Base-by-base conservation (phyloP, 2,797 vertebrate species). In the Discoglossus pictus region DNA sequence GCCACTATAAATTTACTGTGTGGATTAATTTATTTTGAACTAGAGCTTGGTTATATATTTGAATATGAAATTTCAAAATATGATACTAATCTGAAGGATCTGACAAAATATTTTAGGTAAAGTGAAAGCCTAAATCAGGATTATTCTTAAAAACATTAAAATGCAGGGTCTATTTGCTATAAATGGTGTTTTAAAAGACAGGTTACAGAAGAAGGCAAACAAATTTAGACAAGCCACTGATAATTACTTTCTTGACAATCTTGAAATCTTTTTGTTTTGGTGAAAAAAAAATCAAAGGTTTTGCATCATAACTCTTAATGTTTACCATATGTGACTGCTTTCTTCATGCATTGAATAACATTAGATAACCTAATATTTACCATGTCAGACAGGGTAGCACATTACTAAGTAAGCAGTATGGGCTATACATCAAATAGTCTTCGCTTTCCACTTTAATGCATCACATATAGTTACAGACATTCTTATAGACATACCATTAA, bases 291-390 rank as follows among this genome's bases (percentile, higher is more conserved):
- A 63, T 60, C 23, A 65, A 24, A 55, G 2, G 1, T 27, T 43
- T 77, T 59, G 4, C 51, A 21, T 67, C 2, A 16, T 38, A 69
- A 71, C 50, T 65, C 7, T 51, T 68, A 65, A 40, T 63, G 59
- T 70, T 80, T 70, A 54, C 12, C 23, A 25, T 35, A 23, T 16
- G n/a, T 6, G 13, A 72, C 2, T 46, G n/a, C 39, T 75, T 35
- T 12, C 23, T 40, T 51, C 15, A 39, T 62, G 39, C 58, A 47
- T 36, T 36, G 56, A 25, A 31, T 67, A 60, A 5, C 50, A 3
- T 7, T 43, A 10, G 8, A 66, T 67, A 54, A 16, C 10, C 42
- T 1, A 4, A 9, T 40, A 62, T 63, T 76, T 50, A 59, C 9
- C 15, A 43, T 9, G 21, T 38, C 16, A 42, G 0, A 0, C 4